Evolutionary conservation across 2,888 invertebrate genomes (phyloP).

Genomic region (Epirrhoe tristata): DNA sequence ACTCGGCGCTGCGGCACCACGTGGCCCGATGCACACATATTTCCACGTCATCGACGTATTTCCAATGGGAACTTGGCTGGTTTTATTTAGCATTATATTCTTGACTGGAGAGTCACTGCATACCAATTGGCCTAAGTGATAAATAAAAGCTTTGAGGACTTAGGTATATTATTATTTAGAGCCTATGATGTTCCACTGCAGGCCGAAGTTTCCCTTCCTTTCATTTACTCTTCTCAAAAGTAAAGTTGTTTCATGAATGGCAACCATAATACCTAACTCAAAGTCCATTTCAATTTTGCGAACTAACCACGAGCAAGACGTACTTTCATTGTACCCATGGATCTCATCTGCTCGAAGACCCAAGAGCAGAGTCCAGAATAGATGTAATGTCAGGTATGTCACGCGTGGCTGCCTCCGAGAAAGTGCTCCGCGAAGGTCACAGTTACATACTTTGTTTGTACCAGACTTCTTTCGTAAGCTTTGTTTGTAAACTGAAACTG

Average conservation of each 20-base stretch:
- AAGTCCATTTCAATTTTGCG: too few relatives aligned
- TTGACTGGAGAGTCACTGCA: not conserved
- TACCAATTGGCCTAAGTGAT: not conserved
- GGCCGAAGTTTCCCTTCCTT: too few relatives aligned
- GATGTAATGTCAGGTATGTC: slow-evolving; percentile 12
- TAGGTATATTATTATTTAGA: too few relatives aligned
- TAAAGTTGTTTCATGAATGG: too few relatives aligned
- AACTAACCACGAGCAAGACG: not conserved
- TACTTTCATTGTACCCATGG: not conserved
- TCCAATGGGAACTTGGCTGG: not conserved
- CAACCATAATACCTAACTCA: too few relatives aligned
- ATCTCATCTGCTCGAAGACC: not conserved
- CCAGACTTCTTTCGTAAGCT: slow-evolving; percentile 20
- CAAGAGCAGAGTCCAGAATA: not conserved
- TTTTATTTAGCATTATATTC: not conserved
- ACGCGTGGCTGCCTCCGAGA: slow-evolving; percentile 49
- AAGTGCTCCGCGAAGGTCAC: slow-evolving; percentile 54
- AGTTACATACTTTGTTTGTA: slow-evolving; percentile 21
- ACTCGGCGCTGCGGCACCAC: slow-evolving; percentile 4
- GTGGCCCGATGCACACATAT: slow-evolving; percentile 12
- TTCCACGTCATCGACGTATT: slow-evolving; percentile 7
- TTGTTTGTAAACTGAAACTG: slow-evolving; percentile 21
- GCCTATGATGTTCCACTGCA: not conserved
- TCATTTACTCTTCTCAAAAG: too few relatives aligned
- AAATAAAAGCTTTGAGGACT: not conserved